Evolutionary conservation across 2,888 invertebrate genomes (phyloP).

Genomic region (Chloromyia formosa): DNA sequence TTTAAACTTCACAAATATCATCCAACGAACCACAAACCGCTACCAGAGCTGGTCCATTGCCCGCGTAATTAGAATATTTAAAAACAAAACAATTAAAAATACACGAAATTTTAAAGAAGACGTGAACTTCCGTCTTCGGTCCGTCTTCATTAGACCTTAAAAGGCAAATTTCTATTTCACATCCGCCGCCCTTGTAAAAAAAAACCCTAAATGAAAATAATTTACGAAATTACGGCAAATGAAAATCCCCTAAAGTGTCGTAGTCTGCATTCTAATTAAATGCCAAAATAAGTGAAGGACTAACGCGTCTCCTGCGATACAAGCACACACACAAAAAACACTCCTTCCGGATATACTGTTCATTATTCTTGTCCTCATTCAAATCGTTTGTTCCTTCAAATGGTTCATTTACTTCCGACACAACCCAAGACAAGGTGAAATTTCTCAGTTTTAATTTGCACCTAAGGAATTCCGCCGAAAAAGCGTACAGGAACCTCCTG

Average conservation of each 20-base stretch:
- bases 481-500: too few relatives aligned
- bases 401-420: constrained; percentile 25
- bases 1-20: too few relatives aligned
- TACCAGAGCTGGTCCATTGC: too few relatives aligned
- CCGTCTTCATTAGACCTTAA: too few relatives aligned
- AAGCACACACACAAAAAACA: not conserved
- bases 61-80: too few relatives aligned
- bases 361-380: constrained; percentile 14
- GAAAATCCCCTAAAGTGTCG: not conserved
- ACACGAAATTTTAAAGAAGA: too few relatives aligned
- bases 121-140: too few relatives aligned
- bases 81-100: too few relatives aligned
- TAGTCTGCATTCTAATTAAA: constrained; percentile 23
- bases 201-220: too few relatives aligned
- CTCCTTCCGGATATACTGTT: not conserved
- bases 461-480: constrained; percentile 14
- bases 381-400: not conserved
- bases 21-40: too few relatives aligned
- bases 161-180: too few relatives aligned
- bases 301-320: not conserved
- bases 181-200: too few relatives aligned
- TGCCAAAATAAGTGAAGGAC: constrained; percentile 12
- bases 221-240: not conserved
- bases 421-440: constrained; percentile 6
- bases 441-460: constrained; percentile 31